Evolutionary conservation across 2,888 invertebrate species (phyloP).

Genomic region (Drosophila siamana): DNA sequence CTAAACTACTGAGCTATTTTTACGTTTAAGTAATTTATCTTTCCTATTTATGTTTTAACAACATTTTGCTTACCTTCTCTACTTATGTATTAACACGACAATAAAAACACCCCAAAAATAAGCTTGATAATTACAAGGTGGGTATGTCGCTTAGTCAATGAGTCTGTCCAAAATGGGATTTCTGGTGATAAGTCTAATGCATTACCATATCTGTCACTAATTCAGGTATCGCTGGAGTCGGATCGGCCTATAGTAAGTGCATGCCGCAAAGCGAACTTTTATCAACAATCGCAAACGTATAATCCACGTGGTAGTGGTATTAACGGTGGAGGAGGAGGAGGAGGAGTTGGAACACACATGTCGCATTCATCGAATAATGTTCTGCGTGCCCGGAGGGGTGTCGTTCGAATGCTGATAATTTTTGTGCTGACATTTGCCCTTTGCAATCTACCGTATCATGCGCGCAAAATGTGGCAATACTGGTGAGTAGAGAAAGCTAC

Average conservation of each 20-base stretch:
- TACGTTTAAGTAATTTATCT: conserved; percentile 51
- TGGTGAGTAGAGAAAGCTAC: conserved; percentile 89
- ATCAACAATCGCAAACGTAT: conserved; percentile 81
- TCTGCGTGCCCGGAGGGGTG: conserved; percentile 92
- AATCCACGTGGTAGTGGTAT: conserved; percentile 80
- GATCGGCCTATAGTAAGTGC: conserved; percentile 85
- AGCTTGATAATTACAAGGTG: conserved; percentile 80
- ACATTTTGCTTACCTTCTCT: conserved; percentile 33
- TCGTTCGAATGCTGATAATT: conserved; percentile 95
- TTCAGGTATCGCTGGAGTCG: conserved; percentile 85
- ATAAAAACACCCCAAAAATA: conserved; percentile 46
- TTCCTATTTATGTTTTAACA: conserved; percentile 22
- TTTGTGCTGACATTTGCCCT: conserved; percentile 95
- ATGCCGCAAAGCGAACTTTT: conserved; percentile 84
- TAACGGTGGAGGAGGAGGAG: conserved; percentile 38
- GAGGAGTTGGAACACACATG: conserved; percentile 87
- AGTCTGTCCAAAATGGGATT: not conserved
- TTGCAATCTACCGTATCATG: conserved; percentile 96
- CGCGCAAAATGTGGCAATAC: conserved; percentile 94
- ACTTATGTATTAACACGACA: conserved; percentile 32
- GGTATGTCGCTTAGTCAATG: conserved; percentile 49
- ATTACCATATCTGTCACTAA: conserved; percentile 34
- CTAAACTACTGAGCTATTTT: conserved; percentile 56
- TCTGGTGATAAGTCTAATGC: conserved; percentile 17
- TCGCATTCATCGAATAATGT: conserved; percentile 91